Base-by-base conservation (phyloP, 1,140 invertebrate species). In the Philopotamus ludificatus region DNA sequence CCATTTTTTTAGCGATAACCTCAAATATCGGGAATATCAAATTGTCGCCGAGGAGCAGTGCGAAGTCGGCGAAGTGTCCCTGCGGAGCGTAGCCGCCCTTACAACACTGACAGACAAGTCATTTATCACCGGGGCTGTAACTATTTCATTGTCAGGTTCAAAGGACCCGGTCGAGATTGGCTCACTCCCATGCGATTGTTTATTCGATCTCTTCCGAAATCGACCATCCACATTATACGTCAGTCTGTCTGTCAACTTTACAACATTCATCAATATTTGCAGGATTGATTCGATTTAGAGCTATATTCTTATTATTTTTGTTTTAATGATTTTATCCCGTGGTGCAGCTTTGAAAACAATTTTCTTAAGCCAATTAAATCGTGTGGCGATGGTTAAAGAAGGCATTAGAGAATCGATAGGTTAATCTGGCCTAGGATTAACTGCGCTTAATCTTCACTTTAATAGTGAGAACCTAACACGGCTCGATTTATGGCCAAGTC, bases 31-130 rank as follows among this genome's bases (percentile, higher is more conserved):
- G n/a, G n/a, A n/a, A n/a, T n/a, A n/a, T n/a, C n/a, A n/a, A n/a
- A n/a, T 45, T 12, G 44, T 10, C 21, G 12, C 15, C 15, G 39
- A 10, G 39, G 39, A 10, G 9, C 39, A 10, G 39, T 9, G 39
- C 9, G 39, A n/a, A 41, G 39, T 9, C 39, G 44, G 12, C 21
- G 28, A 25, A 26, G 44, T 39, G 18, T 42, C 2, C 59, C n/a
- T 25, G 3, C 42, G 58, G 58, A 45, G 49, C 58, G 22, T 12
- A 25, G 39, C 44, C 41, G 59, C 51, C 34, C 59, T 62, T 62
- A 41, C 59, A 62, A 62, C 49, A 51, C 59, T 62, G 59, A 62
- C 59, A 62, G 59, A 62, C 59, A 50, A 62, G 49, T 47, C 47
- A 62, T 62, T 62, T 62, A 62, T 62, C 59, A 62, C 59, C n/a